Base-by-base conservation (phyloP, 2,797 vertebrate species). In the Myotis findleyi region DNA sequence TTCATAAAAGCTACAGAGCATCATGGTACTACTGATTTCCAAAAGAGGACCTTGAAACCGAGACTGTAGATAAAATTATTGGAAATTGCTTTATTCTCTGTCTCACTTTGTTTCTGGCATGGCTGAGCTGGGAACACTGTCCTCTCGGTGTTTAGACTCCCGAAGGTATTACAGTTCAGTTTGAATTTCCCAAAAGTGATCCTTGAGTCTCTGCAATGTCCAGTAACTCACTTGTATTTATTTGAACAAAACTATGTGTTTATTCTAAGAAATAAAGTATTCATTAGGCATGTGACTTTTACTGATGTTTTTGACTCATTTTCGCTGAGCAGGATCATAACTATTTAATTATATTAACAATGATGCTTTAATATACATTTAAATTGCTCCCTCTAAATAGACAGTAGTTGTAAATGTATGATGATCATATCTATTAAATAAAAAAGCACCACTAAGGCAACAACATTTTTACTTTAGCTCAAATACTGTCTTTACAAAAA, bases 11-110 rank as follows among this genome's bases (percentile, higher is more conserved):
- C 23, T 83, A 17, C 1, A 49, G 3, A 73, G 25, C 0, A 14
- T 68, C 11, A 47, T 2, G 7, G 23, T 13, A 53, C 25, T 55
- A 41, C 21, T 82, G 12, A 71, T 85, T 87, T 94, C 89, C 5
- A 3, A 79, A 95, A 96, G 44, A 27, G 97, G 96, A 97, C 79
- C 94, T 96, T 91, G 83, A 96, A 96, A 88, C 20, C 93, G 79
- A 97, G 88, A 95, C 44, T 96, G 84, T 95, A 94, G 87, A 64
- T 92, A 73, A 79, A 79, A 85, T n/a, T 68, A 33, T 94, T 96
- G 75, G 91, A 96, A 92, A 80, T 89, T 49, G 64, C 57, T 83
- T 68, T 77, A 47, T 95, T 86, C 79, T 93, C 51, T 57, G 14
- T 71, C 68, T 92, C 12, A 55, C 25, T 95, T 87, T 87, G 10